A percentile compares a stretch with the other conserved stretches of the same genome.
Conservation (phyloP, 2,113 vertebrate genomes). For the Pluvialis apricaria region DNA sequence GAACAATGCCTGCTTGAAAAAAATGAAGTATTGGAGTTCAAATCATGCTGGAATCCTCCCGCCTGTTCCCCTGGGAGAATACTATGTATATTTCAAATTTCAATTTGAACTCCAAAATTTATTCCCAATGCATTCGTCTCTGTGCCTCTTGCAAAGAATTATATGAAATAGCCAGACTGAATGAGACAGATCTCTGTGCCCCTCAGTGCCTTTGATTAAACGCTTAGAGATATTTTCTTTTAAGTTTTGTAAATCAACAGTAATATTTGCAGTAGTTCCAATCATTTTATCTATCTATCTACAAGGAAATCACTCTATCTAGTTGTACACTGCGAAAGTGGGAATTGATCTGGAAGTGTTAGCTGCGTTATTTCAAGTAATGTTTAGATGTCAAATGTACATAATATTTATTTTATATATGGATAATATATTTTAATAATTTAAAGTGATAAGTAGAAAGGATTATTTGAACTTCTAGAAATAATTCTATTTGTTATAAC, state of each 20-base stretch:
- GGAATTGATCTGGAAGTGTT: not conserved
- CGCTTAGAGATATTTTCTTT: not conserved
- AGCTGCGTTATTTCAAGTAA: not conserved
- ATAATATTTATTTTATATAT: not conserved
- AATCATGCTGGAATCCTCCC: not conserved
- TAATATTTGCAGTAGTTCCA: not conserved
- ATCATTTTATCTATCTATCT: not conserved
- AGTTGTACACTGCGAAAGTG: not conserved
- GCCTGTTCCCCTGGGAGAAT: not conserved
- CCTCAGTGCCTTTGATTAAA: not conserved
- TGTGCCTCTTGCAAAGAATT: not conserved
- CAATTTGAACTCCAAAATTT: conserved; percentile 25
- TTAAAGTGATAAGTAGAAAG: not conserved
- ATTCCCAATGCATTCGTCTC: not conserved
- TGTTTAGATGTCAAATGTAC: not conserved
- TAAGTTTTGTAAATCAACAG: not conserved
- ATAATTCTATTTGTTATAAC: not conserved
- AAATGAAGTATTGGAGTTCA: conserved; percentile 28
- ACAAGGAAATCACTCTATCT: not conserved
- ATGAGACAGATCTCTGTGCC: not conserved
- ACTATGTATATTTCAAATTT: conserved; percentile 31
- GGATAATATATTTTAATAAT: not conserved
- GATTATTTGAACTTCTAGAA: not conserved
- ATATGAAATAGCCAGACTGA: not conserved
- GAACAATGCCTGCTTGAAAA: conserved; percentile 10